Base-by-base conservation (phyloP, 2,113 vertebrate species). In the Tautogolabrus adspersus region DNA sequence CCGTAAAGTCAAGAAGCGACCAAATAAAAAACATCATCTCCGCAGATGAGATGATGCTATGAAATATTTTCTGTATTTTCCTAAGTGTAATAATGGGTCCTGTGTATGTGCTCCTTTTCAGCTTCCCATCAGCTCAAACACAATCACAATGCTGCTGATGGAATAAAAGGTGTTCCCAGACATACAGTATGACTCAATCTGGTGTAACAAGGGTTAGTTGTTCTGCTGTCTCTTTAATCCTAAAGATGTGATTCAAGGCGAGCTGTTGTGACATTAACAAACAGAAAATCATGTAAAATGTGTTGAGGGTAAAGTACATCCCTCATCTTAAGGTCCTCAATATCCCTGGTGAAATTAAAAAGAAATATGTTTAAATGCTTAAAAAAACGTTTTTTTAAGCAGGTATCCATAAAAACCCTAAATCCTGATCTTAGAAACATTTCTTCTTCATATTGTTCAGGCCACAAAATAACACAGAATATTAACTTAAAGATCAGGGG, bases 81-180 rank as follows among this genome's bases (percentile, higher is more conserved):
- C 11, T 40, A 21, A 52, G 19, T 21, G 1, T 3, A n/a, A 52
- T 52, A n/a, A n/a, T 13, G 7, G 49, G 49, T 6, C 40, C 57
- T 73, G n/a, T 68, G 63, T n/a, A n/a, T 67, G 49, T 49, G 6
- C 16, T 38, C n/a, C 46, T 34, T 34, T 34, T 22, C 21, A 19
- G n/a, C 18, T 62, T 65, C 73, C 22, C 3, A 30, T 59, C 34
- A 75, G 52, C 44, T 19, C 51, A 22, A 60, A 60, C 34, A 30
- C 21, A 37, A 26, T 47, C 23, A 59, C 57, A 73, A 37, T 26
- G 68, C 58, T 52, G 51, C 34, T 38, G 52, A 77, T 15, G 58
- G 37, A 72, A 66, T 56, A 66, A 57, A 46, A n/a, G 34, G 46
- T 18, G 30, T 72, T 30, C 22, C 49, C n/a, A 73, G 42, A 64